Conservation (phyloP, 1,140 invertebrate genomes). For the Drosophila saltans region DNA sequence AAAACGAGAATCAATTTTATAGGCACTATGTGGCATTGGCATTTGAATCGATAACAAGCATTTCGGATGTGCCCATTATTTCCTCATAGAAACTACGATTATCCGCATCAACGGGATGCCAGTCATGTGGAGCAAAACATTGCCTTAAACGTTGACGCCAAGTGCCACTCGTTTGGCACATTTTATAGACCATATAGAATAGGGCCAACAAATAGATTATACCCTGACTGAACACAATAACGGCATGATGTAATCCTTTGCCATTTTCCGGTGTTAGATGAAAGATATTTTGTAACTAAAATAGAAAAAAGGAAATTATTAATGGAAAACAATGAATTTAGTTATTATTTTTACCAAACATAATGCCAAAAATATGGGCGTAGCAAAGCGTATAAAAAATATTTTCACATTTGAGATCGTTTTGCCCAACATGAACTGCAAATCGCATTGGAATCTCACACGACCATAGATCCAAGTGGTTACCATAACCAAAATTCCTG, state of each 20-base stretch:
- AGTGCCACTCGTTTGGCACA: constrained; percentile 63
- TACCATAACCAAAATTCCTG: constrained; percentile 88
- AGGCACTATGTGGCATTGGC: constrained; percentile 67
- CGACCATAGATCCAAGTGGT: constrained; percentile 91
- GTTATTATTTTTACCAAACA: constrained; percentile 48
- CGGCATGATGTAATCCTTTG: constrained; percentile 13
- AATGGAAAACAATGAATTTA: no score
- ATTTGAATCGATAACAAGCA: constrained; percentile 71
- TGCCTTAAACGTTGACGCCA: constrained; percentile 61
- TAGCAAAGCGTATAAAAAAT: constrained; percentile 68
- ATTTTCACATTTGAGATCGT: constrained; percentile 85
- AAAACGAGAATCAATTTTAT: constrained; percentile 15
- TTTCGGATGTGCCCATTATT: constrained; percentile 78
- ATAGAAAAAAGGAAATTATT: no score
- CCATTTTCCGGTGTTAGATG: constrained; percentile 33
- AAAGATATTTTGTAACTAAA: constrained; percentile 49
- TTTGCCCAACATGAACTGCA: constrained; percentile 91
- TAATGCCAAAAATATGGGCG: constrained; percentile 64
- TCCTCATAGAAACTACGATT: constrained; percentile 77
- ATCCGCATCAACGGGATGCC: constrained; percentile 79
- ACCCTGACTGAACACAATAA: constrained; percentile 64
- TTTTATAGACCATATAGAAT: constrained; percentile 67
- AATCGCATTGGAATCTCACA: constrained; percentile 88
- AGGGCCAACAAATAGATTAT: constrained; percentile 57
- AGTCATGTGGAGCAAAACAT: constrained; percentile 76